These are phyloP conservation scores for Ceratitis capitata DNA, from an alignment of 1,140 invertebrate genomes.

Conservation along the genomic window DNA sequence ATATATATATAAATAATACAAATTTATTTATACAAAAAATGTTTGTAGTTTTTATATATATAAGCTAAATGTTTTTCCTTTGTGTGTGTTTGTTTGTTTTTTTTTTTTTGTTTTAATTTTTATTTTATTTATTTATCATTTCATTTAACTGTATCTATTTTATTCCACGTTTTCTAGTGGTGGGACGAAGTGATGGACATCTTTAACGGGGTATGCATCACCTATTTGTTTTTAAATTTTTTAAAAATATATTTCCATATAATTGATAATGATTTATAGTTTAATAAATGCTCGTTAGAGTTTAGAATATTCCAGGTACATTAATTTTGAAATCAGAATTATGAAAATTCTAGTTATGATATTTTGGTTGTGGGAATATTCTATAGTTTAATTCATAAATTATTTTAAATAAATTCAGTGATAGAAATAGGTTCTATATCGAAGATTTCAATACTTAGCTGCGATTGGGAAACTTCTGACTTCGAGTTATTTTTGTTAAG, in stretches of 20 bases:
- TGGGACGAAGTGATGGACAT: slow-evolving; percentile 94
- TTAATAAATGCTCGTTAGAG: too few relatives aligned
- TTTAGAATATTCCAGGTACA: too few relatives aligned
- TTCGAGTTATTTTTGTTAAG: too few relatives aligned
- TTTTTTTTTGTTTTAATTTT: slow-evolving; percentile 6
- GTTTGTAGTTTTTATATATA: too few relatives aligned
- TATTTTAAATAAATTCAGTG: too few relatives aligned
- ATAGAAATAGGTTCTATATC: too few relatives aligned
- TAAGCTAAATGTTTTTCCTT: too few relatives aligned
- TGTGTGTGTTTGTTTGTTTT: not conserved
- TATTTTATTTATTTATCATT: slow-evolving; percentile 11
- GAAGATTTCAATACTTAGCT: too few relatives aligned
- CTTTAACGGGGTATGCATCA: slow-evolving; percentile 84
- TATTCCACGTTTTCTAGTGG: slow-evolving; percentile 78
- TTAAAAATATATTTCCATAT: not conserved
- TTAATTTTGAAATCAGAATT: not conserved
- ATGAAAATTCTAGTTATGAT: not conserved
- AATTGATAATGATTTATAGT: not conserved
- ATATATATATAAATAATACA: not conserved
- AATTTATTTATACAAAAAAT: not conserved
- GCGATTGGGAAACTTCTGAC: too few relatives aligned
- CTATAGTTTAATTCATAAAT: too few relatives aligned
- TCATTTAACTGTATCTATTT: slow-evolving; percentile 43
- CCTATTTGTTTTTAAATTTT: slow-evolving; percentile 38
- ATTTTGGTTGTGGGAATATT: not conserved